These are phyloP conservation scores for Anser cygnoides DNA, from an alignment of 2,113 vertebrate species.

Conservation along the genomic window DNA sequence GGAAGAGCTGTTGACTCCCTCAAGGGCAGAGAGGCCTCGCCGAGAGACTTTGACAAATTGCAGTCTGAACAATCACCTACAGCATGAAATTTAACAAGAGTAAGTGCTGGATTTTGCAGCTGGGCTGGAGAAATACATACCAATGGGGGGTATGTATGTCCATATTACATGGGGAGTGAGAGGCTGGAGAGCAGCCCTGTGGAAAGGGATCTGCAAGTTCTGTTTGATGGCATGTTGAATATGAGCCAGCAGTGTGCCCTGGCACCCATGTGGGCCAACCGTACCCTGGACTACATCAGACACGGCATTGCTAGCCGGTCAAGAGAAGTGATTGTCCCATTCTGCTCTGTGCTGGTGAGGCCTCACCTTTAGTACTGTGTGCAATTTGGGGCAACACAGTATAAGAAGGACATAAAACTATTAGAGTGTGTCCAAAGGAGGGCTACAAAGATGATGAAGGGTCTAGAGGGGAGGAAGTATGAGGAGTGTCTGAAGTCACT, in stretches of 20 bases:
- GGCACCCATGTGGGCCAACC: too few relatives aligned
- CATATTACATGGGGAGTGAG: not conserved
- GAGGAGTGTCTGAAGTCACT: too few relatives aligned
- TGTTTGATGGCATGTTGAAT: not conserved
- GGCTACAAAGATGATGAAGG: too few relatives aligned
- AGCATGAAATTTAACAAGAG: not conserved
- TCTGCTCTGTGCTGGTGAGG: too few relatives aligned
- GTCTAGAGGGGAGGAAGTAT: too few relatives aligned
- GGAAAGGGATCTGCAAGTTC: not conserved
- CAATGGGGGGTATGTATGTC: not conserved
- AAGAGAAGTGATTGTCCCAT: too few relatives aligned
- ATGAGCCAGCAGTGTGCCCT: not conserved
- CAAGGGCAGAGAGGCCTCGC: not conserved
- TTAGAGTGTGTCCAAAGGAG: too few relatives aligned
- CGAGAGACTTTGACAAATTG: not conserved
- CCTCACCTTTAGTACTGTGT: too few relatives aligned
- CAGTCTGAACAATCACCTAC: not conserved
- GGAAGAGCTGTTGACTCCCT: not conserved
- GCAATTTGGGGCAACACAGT: too few relatives aligned
- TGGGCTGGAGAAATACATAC: not conserved
- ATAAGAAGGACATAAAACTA: too few relatives aligned
- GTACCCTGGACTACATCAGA: too few relatives aligned
- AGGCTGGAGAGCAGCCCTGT: not conserved
- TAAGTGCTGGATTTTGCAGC: not conserved
- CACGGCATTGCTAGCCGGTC: too few relatives aligned